A percentile compares a stretch with the other conserved stretches of the same genome.
phyloP scores from a whole-genome alignment of 2,797 vertebrate species.

The Lacerta viridis region DNA sequence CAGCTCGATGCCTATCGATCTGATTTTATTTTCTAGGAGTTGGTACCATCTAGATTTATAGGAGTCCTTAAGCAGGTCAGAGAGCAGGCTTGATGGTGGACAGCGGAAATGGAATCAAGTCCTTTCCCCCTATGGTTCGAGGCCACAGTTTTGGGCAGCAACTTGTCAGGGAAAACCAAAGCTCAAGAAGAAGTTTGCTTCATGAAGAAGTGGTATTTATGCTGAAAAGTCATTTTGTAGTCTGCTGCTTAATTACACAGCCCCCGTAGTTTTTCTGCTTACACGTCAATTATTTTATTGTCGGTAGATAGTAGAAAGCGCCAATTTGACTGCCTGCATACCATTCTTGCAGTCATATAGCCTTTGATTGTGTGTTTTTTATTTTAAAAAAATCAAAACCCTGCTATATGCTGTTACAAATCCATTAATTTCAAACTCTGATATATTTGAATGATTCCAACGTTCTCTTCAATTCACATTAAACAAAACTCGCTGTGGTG shows the following conservation, averaged over 20 bases:
- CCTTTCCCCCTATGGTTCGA: no score
- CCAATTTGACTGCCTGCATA: background rate
- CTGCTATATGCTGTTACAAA: background rate
- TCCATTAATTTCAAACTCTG: background rate
- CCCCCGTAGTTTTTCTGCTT: conserved; percentile 1
- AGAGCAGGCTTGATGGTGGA: no score
- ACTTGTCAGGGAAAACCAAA: background rate
- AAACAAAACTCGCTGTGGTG: background rate
- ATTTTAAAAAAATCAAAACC: background rate
- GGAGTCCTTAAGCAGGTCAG: no score
- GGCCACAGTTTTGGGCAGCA: background rate
- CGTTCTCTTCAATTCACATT: conserved; percentile 2
- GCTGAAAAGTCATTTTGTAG: background rate
- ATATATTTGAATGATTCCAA: conserved; percentile 3
- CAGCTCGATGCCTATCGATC: no score
- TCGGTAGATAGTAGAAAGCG: background rate
- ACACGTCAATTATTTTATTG: conserved; percentile 7
- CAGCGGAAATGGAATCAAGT: no score
- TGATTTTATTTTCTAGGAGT: no score
- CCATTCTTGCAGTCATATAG: background rate
- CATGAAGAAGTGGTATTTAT: background rate
- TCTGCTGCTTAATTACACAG: background rate
- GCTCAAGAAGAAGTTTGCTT: background rate
- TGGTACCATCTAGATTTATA: no score
- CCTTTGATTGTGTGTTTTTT: background rate